These are phyloP conservation scores for Megastigmus dorsalis DNA, from an alignment of 2,888 invertebrate species.

Conservation along the genomic window DNA sequence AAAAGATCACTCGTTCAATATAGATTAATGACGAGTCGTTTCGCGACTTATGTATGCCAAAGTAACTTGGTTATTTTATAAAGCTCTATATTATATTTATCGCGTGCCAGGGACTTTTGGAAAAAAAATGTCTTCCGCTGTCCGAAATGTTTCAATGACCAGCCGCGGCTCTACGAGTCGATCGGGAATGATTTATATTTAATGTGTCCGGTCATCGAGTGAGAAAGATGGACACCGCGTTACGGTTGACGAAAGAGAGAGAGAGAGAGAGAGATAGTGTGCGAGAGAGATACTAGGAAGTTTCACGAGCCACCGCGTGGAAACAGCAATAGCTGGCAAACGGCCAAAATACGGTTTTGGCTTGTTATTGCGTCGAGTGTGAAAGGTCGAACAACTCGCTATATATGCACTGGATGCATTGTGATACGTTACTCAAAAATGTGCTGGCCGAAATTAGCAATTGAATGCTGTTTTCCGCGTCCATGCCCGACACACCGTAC, in stretches of 20 bases:
- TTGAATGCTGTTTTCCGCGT: no score
- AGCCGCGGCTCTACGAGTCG: no score
- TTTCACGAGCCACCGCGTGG: neutral
- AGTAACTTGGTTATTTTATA: no score
- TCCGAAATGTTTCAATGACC: no score
- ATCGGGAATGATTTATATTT: slow-evolving; percentile 30
- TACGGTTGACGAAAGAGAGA: neutral
- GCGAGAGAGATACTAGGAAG: neutral
- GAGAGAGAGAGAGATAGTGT: neutral
- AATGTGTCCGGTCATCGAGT: neutral
- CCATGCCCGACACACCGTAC: no score
- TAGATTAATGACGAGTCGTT: no score
- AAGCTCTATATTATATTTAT: no score
- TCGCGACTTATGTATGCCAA: no score
- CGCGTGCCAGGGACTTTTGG: no score
- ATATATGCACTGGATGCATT: neutral
- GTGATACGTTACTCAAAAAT: slow-evolving; percentile 41
- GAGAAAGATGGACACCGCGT: neutral
- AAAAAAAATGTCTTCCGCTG: no score
- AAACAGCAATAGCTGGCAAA: slow-evolving; percentile 22
- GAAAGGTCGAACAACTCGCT: neutral
- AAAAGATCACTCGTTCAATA: no score
- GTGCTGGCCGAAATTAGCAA: slow-evolving; percentile 37
- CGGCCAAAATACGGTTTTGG: slow-evolving; percentile 43
- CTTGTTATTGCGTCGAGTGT: no score